Evolutionary conservation across 2,888 invertebrate genomes (phyloP).

Genomic region (Hyposoter dolosus): DNA sequence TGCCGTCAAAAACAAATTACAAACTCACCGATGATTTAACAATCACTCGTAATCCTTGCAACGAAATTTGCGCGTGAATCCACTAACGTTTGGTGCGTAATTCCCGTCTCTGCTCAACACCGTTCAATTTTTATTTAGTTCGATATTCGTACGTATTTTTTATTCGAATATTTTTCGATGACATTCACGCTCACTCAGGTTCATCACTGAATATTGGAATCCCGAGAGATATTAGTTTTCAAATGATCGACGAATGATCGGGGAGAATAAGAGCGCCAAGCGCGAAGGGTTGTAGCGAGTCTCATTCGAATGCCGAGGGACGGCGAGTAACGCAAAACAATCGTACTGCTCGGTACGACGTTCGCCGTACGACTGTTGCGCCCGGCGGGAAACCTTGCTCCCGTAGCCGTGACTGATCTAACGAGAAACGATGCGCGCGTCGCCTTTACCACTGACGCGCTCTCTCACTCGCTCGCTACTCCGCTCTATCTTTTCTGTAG

Average conservation of each 20-base stretch:
- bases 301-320: conserved; percentile 29
- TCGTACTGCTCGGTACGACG: conserved; percentile 70
- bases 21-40: conserved; percentile 34
- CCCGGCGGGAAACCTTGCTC: conserved; percentile 75
- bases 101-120: not conserved
- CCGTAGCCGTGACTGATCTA: conserved; percentile 61
- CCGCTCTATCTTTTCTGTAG: conserved; percentile 9
- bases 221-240: not conserved
- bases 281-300: conserved; percentile 21
- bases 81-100: conserved; percentile 12
- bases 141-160: not conserved
- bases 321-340: not conserved
- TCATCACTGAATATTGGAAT: not conserved
- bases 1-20: not conserved
- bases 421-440: conserved; percentile 55
- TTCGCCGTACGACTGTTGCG: conserved; percentile 80
- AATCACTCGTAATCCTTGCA: conserved; percentile 11
- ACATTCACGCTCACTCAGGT: not conserved
- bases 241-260: conserved; percentile 36
- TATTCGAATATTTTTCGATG: not conserved
- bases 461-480: conserved; percentile 4
- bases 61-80: conserved; percentile 10
- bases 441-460: conserved; percentile 12
- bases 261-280: conserved; percentile 4
- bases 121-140: not conserved